phyloP scores from a whole-genome alignment of 2,888 invertebrate genomes.

The Lasiommata megera region DNA sequence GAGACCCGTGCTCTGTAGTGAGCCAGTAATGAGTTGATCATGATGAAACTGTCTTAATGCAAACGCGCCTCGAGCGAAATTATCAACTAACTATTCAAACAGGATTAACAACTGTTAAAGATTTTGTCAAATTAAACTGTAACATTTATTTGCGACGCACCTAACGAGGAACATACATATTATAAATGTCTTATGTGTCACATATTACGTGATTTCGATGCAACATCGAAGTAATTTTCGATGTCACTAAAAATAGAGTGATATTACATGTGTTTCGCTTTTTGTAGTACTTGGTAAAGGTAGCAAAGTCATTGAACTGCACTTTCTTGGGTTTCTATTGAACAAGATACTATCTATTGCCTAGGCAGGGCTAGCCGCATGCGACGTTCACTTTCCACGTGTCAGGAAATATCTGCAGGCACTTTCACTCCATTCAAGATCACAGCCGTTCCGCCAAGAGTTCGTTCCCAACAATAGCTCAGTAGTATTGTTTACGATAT shows the following conservation, averaged over 20 bases:
- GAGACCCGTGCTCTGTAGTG: too few relatives aligned
- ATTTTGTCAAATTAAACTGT: not conserved
- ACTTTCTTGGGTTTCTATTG: conserved; percentile 52
- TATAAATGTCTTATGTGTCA: not conserved
- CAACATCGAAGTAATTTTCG: conserved; percentile 2
- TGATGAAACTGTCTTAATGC: not conserved
- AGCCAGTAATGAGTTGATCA: too few relatives aligned
- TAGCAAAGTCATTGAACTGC: conserved; percentile 36
- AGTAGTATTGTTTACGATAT: conserved; percentile 44
- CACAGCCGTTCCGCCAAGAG: conserved; percentile 60
- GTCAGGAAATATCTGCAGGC: conserved; percentile 68
- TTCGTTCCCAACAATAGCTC: conserved; percentile 50
- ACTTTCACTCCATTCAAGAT: conserved; percentile 80
- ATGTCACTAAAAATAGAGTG: conserved; percentile 11
- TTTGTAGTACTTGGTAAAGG: conserved; percentile 6
- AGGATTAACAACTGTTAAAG: not conserved
- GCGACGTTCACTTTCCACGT: conserved; percentile 70
- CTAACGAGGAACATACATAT: not conserved
- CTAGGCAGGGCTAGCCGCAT: conserved; percentile 47
- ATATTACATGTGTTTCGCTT: conserved; percentile 20
- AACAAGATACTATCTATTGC: conserved; percentile 54
- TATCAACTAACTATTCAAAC: not conserved
- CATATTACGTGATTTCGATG: conserved; percentile 6
- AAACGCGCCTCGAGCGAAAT: too few relatives aligned
- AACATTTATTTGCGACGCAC: not conserved